Percentiles rank a stretch among this genome's conserved stretches.
phyloP scores from a whole-genome alignment of 2,888 invertebrate species.

The Rutpela maculata region DNA sequence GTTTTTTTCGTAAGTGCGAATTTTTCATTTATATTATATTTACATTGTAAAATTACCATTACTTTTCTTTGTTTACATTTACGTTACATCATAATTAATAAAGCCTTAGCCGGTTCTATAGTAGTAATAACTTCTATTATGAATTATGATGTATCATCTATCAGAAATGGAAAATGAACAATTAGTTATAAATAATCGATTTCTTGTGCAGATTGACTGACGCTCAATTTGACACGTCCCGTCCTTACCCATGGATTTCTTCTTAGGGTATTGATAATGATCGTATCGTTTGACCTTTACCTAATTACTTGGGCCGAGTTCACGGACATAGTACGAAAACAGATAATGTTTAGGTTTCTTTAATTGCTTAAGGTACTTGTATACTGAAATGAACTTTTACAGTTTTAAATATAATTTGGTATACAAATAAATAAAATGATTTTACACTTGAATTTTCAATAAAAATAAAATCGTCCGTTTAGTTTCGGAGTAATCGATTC shows the following conservation, averaged over 20 bases:
- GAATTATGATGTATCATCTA: neutral
- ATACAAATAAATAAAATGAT: too few relatives aligned
- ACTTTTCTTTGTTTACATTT: neutral
- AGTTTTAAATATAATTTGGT: too few relatives aligned
- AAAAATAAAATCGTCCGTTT: too few relatives aligned
- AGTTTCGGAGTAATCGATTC: too few relatives aligned
- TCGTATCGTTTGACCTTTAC: slow-evolving; percentile 5
- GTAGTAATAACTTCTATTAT: neutral
- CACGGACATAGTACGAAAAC: neutral
- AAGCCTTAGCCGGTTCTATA: neutral
- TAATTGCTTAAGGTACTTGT: too few relatives aligned
- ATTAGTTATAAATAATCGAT: neutral
- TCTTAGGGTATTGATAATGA: neutral
- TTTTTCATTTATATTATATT: neutral
- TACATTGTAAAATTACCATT: neutral
- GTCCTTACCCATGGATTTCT: neutral
- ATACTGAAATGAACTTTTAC: too few relatives aligned
- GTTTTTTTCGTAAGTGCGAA: neutral
- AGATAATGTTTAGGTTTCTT: neutral
- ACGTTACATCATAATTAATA: neutral
- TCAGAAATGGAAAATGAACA: slow-evolving; percentile 1
- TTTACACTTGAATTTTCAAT: too few relatives aligned
- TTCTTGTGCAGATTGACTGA: neutral
- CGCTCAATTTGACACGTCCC: slow-evolving; percentile 3
- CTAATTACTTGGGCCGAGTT: neutral